phyloP scores from a whole-genome alignment of 2,797 vertebrate species.

The Eospalax fontanierii region DNA sequence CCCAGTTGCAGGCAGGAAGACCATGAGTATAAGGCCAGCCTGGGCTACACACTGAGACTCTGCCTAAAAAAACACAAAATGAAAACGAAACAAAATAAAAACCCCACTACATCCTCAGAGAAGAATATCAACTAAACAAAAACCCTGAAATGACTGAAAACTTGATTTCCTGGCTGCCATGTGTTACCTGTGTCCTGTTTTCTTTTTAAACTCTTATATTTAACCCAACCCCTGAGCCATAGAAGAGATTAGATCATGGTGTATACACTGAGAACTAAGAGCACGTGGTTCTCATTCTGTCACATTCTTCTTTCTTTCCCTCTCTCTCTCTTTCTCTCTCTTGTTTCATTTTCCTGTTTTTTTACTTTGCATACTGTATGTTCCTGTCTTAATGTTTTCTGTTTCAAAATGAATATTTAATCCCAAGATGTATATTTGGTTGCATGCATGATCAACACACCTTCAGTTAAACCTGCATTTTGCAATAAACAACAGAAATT shows the following conservation, averaged over 20 bases:
- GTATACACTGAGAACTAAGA: neutral
- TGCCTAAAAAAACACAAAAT: neutral
- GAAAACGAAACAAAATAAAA: neutral
- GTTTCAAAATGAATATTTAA: conserved; percentile 74
- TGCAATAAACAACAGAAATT: conserved; percentile 76
- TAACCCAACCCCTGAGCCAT: neutral
- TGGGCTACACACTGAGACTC: neutral
- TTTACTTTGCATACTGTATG: conserved; percentile 48
- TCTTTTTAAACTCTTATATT: neutral
- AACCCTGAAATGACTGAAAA: conserved; percentile 24
- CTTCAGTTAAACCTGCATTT: conserved; percentile 73
- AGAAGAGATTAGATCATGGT: too few species aligned
- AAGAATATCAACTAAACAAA: conserved; percentile 31
- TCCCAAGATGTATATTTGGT: conserved; percentile 56
- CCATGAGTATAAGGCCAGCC: neutral
- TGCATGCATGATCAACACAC: conserved; percentile 58
- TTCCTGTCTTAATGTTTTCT: conserved; percentile 56
- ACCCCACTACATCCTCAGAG: neutral
- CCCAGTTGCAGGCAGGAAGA: neutral
- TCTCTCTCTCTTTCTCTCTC: neutral
- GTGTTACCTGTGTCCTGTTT: neutral
- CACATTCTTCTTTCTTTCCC: neutral
- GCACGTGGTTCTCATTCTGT: neutral
- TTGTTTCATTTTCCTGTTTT: conserved; percentile 17
- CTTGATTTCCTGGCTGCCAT: conserved; percentile 8